Evolutionary conservation across 64 coral and sea anemone species (phyloP), one percentile per base, ranked within the genome.

Genomic region (Stichodactyla mertensii): DNA sequence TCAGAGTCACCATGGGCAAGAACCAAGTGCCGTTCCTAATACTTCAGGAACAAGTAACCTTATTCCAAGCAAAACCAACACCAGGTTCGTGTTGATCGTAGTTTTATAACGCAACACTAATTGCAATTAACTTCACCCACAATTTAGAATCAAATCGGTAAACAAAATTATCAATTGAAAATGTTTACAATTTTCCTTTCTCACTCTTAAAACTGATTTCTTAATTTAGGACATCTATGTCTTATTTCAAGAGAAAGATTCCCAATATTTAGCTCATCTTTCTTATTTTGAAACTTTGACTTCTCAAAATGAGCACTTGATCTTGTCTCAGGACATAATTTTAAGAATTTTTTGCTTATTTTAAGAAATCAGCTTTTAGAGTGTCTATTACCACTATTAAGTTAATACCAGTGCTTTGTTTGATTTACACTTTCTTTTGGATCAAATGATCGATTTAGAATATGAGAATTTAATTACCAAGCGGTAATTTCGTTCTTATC

Each of bases 111-210:
- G 24, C 24, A 23, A 9, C 69, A 74, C 12, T 74, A 5, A 74
- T 11, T 74, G 10, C 16, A 24, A 8, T 69, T 7, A 74, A 31
- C 10, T 4, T 24, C 24, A 74, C 27, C 7, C 27, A 4, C 26
- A 18, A 27, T 27, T 31, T 13, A 64, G 19, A 10, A 12, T 59
- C 22, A 66, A n/a, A 66, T 22, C 18, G 20, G 19, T 20, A 4
- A n/a, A 66, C 62, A 66, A 66, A 6, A 66, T 66, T 9, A 18
- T 66, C 22, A 18, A 66, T 0, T 7, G 62, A 66, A 16, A 18
- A 66, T 66, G 62, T 66, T 66, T 66, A 66, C 69, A 31, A 26
- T 74, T 74, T 71, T 74, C 69, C 69, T 74, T 74, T 11, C 24
- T n/a, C n/a, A n/a, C n/a, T n/a, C n/a, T n/a, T n/a, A n/a, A n/a